Conservation (phyloP, 1,140 invertebrate genomes). For the Heliconius nattereri region DNA sequence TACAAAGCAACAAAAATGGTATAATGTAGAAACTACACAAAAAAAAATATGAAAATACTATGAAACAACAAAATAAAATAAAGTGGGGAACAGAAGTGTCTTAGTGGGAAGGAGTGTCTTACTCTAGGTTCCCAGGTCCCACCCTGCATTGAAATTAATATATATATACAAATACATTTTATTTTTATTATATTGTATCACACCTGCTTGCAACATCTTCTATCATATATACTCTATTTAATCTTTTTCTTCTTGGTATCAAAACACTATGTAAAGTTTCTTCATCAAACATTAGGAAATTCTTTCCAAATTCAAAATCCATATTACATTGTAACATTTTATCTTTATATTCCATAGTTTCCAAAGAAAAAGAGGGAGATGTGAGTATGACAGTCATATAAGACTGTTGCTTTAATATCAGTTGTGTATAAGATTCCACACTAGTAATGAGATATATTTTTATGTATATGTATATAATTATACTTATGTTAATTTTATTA, state of each 20-base stretch:
- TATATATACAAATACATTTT: neutral
- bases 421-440: conserved; percentile 52
- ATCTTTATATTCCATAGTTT: conserved; percentile 49
- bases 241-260: conserved; percentile 46
- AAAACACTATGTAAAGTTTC: conserved; percentile 50
- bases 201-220: conserved; percentile 72
- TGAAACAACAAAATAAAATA: no score
- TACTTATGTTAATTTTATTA: no score
- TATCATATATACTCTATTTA: conserved; percentile 61
- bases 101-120: no score
- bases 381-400: conserved; percentile 51
- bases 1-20: no score
- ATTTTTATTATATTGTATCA: neutral
- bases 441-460: conserved; percentile 41
- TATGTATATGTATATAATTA: neutral
- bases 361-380: conserved; percentile 38
- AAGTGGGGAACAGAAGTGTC: no score
- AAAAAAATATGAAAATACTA: no score
- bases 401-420: conserved; percentile 53
- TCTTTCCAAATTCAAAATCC: conserved; percentile 57
- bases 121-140: no score
- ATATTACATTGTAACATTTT: conserved; percentile 66
- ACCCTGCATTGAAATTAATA: no score
- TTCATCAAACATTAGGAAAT: conserved; percentile 69
- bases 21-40: no score